These are phyloP conservation scores for Tholera decimalis DNA, from an alignment of 2,888 invertebrate species.

Conservation along the genomic window DNA sequence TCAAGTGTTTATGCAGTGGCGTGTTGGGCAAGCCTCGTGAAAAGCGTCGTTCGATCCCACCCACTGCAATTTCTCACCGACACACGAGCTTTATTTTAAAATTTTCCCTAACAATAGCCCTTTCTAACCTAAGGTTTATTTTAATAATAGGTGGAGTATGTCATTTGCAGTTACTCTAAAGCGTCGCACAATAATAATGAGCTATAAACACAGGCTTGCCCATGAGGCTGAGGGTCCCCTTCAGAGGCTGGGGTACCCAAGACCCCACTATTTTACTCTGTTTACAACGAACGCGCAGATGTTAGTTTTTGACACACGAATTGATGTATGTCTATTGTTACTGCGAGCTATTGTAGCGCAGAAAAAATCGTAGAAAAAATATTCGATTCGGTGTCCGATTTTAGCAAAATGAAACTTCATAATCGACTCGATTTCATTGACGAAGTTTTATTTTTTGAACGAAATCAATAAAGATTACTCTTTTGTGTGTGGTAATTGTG, in stretches of 20 bases:
- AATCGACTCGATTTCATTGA: slow-evolving; percentile 79
- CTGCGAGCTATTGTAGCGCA: slow-evolving; percentile 80
- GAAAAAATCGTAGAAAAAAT: slow-evolving; percentile 86
- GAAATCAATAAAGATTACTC: slow-evolving; percentile 88
- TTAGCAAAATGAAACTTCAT: slow-evolving; percentile 81
- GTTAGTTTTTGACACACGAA: slow-evolving; percentile 91
- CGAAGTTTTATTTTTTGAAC: slow-evolving; percentile 79
- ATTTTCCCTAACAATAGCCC: slow-evolving; percentile 83
- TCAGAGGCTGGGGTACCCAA: slow-evolving; percentile 78
- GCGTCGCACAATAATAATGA: slow-evolving; percentile 89
- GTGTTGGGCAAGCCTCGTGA: slow-evolving; percentile 73
- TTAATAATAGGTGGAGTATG: slow-evolving; percentile 89
- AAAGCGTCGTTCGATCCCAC: slow-evolving; percentile 75
- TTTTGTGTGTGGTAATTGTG: slow-evolving; percentile 89
- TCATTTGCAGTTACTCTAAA: slow-evolving; percentile 90
- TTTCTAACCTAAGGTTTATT: slow-evolving; percentile 83
- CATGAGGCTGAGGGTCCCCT: slow-evolving; percentile 77
- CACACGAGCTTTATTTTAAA: slow-evolving; percentile 79
- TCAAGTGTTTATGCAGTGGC: slow-evolving; percentile 74
- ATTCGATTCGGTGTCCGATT: slow-evolving; percentile 81
- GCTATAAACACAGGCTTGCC: slow-evolving; percentile 88
- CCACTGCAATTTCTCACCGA: slow-evolving; percentile 77
- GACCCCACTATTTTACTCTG: slow-evolving; percentile 85
- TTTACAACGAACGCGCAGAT: slow-evolving; percentile 90
- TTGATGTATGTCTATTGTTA: slow-evolving; percentile 90